A percentile compares a stretch with the other conserved stretches of the same genome.
These are phyloP conservation scores for Drosophila pseudoobscura DNA, from an alignment of 1,140 invertebrate species.

Conservation along the genomic window DNA sequence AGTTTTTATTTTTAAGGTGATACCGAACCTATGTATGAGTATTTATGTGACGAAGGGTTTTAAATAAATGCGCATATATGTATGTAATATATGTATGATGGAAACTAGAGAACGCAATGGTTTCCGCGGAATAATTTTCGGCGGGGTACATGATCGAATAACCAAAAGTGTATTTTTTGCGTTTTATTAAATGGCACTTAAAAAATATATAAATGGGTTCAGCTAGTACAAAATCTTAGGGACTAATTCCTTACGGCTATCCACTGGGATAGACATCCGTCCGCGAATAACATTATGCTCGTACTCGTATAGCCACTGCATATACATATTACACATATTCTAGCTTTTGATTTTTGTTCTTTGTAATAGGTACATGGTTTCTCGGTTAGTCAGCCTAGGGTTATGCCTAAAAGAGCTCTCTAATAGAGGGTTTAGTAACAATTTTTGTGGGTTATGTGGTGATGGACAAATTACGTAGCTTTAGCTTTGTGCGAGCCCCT, in stretches of 20 bases:
- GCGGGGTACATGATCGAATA: no score
- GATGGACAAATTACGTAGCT: background rate
- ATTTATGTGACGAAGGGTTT: conserved; percentile 60
- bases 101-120: conserved; percentile 7
- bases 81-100: conserved; percentile 75
- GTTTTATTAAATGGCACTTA: conserved; percentile 74
- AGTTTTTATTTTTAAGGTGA: conserved; percentile 46
- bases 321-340: background rate
- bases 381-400: conserved; percentile 34
- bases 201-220: conserved; percentile 25
- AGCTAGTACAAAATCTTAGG: conserved; percentile 19
- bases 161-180: conserved; percentile 16
- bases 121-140: background rate
- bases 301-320: background rate
- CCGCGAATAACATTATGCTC: no score
- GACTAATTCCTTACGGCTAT: background rate
- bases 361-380: conserved; percentile 63
- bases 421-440: conserved; percentile 21
- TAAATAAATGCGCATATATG: conserved; percentile 78
- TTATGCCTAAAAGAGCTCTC: background rate
- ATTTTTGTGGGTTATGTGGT: background rate
- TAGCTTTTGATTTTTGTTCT: conserved; percentile 63
- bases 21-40: conserved; percentile 37
- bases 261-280: conserved; percentile 6
- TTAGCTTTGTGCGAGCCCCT: conserved; percentile 14